These are phyloP conservation scores for Drosophila maculinotata DNA, from an alignment of 2,888 invertebrate species.

Conservation along the genomic window DNA sequence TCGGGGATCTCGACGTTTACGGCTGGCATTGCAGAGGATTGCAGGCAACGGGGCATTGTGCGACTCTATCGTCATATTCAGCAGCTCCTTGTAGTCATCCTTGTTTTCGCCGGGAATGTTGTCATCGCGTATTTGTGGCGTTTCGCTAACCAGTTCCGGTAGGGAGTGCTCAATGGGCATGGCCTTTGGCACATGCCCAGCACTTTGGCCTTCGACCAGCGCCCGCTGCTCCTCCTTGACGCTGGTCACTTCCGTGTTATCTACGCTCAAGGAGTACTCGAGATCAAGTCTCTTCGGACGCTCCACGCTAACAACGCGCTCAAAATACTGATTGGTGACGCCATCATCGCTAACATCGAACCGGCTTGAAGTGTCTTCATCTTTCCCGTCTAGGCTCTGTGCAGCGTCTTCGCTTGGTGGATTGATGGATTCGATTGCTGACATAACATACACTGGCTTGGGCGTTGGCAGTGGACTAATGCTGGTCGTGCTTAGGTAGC, in stretches of 20 bases:
- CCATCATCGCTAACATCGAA: constrained; percentile 83
- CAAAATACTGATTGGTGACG: constrained; percentile 85
- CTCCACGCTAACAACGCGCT: constrained; percentile 83
- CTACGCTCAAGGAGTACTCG: constrained; percentile 79
- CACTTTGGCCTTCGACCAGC: constrained; percentile 32
- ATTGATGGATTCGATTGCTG: constrained; percentile 62
- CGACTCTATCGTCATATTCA: constrained; percentile 69
- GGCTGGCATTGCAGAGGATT: constrained; percentile 43
- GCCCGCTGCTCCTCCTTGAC: constrained; percentile 34
- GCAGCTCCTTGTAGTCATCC: constrained; percentile 67
- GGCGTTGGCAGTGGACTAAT: constrained; percentile 79
- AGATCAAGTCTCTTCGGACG: constrained; percentile 83
- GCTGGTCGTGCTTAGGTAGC: constrained; percentile 57
- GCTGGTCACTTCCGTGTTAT: constrained; percentile 46
- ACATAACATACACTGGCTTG: constrained; percentile 50
- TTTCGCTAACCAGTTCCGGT: constrained; percentile 4
- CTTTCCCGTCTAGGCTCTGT: constrained; percentile 25
- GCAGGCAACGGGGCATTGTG: constrained; percentile 14
- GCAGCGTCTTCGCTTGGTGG: constrained; percentile 30
- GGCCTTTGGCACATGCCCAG: constrained; percentile 12
- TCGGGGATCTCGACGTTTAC: constrained; percentile 76
- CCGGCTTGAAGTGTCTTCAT: constrained; percentile 32
- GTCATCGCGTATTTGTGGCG: constrained; percentile 56
- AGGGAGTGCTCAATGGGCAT: background rate
- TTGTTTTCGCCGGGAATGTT: constrained; percentile 75